Percentiles rank a stretch among this genome's conserved stretches.
Conservation (phyloP, 1,140 invertebrate genomes). For the Meloidogyne exigua region DNA sequence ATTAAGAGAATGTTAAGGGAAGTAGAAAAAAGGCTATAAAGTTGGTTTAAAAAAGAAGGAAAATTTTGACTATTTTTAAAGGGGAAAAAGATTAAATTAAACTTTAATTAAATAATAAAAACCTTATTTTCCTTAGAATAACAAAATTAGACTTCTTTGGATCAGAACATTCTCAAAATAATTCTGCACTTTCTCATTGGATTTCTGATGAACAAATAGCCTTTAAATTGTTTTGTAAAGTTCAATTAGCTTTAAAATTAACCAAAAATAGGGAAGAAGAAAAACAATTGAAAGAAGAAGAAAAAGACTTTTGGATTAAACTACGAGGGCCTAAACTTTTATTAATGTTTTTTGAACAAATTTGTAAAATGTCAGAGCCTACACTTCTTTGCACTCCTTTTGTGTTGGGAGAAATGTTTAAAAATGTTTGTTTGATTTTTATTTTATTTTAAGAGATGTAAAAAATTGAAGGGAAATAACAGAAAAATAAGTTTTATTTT, state of each 20-base stretch:
- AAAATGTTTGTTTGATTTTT: not conserved
- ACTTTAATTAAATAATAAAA: too few relatives aligned
- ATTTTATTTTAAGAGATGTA: too few relatives aligned
- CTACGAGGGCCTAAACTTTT: not conserved
- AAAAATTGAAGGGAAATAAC: too few relatives aligned
- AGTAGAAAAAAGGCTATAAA: too few relatives aligned
- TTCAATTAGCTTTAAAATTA: conserved; percentile 15
- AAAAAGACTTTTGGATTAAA: not conserved
- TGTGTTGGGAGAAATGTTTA: conserved; percentile 16
- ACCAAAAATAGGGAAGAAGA: not conserved
- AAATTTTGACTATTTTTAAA: too few relatives aligned
- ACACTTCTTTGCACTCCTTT: conserved; percentile 2
- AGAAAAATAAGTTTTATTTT: too few relatives aligned
- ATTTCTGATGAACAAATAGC: conserved; percentile 14
- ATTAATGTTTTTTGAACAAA: not conserved
- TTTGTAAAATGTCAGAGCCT: not conserved
- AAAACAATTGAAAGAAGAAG: not conserved
- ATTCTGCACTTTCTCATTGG: conserved; percentile 15
- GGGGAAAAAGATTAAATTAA: too few relatives aligned
- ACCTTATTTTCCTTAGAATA: conserved; percentile 11
- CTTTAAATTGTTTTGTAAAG: conserved; percentile 23
- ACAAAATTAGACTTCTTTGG: conserved; percentile 6
- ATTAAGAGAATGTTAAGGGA: too few relatives aligned
- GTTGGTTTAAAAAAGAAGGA: too few relatives aligned
- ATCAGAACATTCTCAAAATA: not conserved